Evolutionary conservation across 1,140 invertebrate species (phyloP).

Genomic region (Heliconius hermathena): DNA sequence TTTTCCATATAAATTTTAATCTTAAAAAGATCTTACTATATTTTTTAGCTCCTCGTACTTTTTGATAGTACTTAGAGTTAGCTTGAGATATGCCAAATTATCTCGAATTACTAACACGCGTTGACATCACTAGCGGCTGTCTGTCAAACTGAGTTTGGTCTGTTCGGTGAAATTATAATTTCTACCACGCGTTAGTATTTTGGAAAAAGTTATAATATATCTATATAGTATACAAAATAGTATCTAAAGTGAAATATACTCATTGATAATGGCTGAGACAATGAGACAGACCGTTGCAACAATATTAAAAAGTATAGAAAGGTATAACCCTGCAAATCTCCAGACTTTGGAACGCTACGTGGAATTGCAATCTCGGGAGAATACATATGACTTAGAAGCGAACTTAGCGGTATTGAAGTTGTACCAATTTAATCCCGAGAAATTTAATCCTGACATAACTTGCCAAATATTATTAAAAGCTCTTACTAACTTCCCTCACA

Average conservation of each 20-base stretch:
- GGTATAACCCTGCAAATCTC: conserved; percentile 97
- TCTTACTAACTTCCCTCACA: conserved; percentile 97
- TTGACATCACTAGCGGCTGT: no score
- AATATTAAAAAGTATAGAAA: conserved; percentile 63
- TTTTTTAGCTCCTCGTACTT: no score
- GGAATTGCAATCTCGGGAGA: conserved; percentile 95
- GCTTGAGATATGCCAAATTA: no score
- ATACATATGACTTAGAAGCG: conserved; percentile 97
- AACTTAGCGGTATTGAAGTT: conserved; percentile 95
- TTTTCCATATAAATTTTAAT: no score
- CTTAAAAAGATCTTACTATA: no score
- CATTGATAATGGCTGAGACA: conserved; percentile 48
- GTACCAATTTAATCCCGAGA: conserved; percentile 97
- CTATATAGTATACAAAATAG: neutral
- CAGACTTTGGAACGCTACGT: conserved; percentile 95
- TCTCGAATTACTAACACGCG: neutral
- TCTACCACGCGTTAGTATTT: conserved; percentile 7
- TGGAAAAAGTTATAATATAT: neutral
- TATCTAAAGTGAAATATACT: neutral
- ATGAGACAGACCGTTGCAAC: conserved; percentile 60
- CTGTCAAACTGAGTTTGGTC: neutral
- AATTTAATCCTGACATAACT: conserved; percentile 92
- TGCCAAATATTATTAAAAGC: conserved; percentile 95
- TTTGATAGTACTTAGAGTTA: no score
- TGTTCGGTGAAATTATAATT: neutral